Evolutionary conservation across 1,140 invertebrate species (phyloP), one percentile per base, ranked within the genome.

Genomic region (Macrobrachium nipponense): DNA sequence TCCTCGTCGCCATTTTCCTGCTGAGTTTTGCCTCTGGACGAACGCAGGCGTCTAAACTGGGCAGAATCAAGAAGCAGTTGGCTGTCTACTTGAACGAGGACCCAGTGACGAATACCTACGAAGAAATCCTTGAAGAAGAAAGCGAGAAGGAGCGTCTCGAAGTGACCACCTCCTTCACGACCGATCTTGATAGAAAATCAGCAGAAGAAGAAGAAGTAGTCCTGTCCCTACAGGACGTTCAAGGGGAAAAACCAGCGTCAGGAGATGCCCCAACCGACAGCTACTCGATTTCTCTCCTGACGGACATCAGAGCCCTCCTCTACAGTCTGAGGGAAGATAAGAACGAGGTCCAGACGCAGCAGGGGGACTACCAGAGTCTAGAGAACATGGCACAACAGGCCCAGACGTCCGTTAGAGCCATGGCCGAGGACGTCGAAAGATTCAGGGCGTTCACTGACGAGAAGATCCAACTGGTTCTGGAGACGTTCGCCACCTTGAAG

Each of bases 401-500:
- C 15, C 80, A 70, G 5, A 23, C 59, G 6, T 23, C 61, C 7
- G 3, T 83, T 12, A 77, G 36, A 15, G 59, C n/a, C 3, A 18
- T 58, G 14, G 64, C 44, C n/a, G 61, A 83, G 73, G 82, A 77
- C 11, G 17, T 83, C 18, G 43, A 62, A 15, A 62, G 82, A 8
- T 18, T 66, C 14, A 64, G 60, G 58, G 73, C 75, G 11, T 76
- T 20, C 44, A 83, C 73, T 60, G 73, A 83, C 60, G 59, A 83
- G 73, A 83, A 83, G 27, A 60, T 83, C 20, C 43, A n/a, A 11
- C 72, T 83, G 18, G 62, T 83, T 8, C 60, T 83, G 14, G 82
- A 83, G 17, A 66, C 82, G 12, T 83, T 83, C 18, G 62, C 82
- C n/a, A 83, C 72, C 12, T 23, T 83, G 11, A 83, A 64, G n/a